A percentile compares a stretch with the other conserved stretches of the same genome.
Evolutionary conservation across 2,113 vertebrate species (phyloP).

Genomic region (Carollia perspicillata): DNA sequence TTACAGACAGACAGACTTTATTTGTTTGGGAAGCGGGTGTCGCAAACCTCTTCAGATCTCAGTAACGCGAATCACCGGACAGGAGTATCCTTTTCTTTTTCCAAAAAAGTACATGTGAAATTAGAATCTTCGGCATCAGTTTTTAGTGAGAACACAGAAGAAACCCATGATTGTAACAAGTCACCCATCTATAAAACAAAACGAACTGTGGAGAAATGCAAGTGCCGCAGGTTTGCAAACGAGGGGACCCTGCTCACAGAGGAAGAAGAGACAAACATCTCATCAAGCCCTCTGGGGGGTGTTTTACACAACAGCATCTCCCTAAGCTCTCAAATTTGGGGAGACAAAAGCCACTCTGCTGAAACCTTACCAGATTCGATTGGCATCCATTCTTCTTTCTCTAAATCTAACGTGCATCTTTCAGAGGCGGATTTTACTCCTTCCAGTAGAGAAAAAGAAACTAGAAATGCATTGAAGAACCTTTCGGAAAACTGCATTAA

Average conservation of each 20-base stretch:
- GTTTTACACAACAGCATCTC: conserved; percentile 44
- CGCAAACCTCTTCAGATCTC: conserved; percentile 71
- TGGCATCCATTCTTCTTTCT: conserved; percentile 65
- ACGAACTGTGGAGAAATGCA: conserved; percentile 71
- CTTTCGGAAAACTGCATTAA: conserved; percentile 61
- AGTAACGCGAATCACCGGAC: conserved; percentile 81
- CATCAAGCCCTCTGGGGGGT: conserved; percentile 61
- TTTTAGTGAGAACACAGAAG: conserved; percentile 92
- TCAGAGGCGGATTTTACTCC: conserved; percentile 69
- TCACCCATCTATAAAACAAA: conserved; percentile 82
- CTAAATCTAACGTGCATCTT: conserved; percentile 74
- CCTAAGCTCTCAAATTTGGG: conserved; percentile 70
- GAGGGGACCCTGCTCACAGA: conserved; percentile 44
- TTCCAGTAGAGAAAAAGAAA: conserved; percentile 59
- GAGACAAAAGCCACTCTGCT: conserved; percentile 68
- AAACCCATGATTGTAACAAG: conserved; percentile 82
- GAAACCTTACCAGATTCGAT: conserved; percentile 67
- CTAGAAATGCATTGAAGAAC: conserved; percentile 53
- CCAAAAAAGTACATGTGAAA: conserved; percentile 90
- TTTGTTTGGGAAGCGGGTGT: conserved; percentile 66
- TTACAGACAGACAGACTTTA: conserved; percentile 61
- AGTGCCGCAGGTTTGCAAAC: conserved; percentile 68
- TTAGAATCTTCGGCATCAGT: conserved; percentile 96
- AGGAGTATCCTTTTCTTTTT: conserved; percentile 96
- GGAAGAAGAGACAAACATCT: conserved; percentile 41